A percentile compares a stretch with the other conserved stretches of the same genome.
phyloP scores from a whole-genome alignment of 53 echinoderm and acorn worm species.

The Temnopleurus reevesii region DNA sequence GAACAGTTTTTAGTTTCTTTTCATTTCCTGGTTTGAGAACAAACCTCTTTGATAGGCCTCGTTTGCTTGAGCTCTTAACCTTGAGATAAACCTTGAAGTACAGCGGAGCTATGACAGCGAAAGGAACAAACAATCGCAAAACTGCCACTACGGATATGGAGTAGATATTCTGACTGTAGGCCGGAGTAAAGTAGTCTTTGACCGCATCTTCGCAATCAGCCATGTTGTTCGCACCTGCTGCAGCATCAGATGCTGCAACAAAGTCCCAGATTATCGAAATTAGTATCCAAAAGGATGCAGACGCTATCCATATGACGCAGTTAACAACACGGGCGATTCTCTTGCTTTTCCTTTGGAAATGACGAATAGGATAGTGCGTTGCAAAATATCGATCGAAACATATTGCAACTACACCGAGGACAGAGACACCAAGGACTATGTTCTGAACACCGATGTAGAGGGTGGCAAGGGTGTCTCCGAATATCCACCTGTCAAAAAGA shows the following conservation, averaged over 20 bases:
- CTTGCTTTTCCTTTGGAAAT: neutral
- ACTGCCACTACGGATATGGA: neutral
- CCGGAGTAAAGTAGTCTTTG: neutral
- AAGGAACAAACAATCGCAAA: neutral
- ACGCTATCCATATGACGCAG: neutral
- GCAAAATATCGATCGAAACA: constrained; percentile 41
- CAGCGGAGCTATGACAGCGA: neutral
- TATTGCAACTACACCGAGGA: constrained; percentile 1
- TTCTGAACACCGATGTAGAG: constrained; percentile 19
- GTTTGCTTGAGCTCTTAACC: neutral
- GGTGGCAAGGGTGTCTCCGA: neutral
- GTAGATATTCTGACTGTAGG: neutral
- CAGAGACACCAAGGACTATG: constrained; percentile 24
- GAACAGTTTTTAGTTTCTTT: neutral
- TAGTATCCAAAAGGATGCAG: neutral
- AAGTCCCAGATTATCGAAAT: constrained; percentile 29
- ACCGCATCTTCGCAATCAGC: too few species aligned
- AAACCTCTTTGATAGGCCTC: neutral
- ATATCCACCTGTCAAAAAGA: neutral
- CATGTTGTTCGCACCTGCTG: too few species aligned
- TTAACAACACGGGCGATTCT: neutral
- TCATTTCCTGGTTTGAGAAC: neutral
- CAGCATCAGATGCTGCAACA: neutral
- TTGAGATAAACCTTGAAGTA: neutral
- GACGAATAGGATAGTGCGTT: neutral